Base-by-base conservation (phyloP, 2,888 invertebrate species). In the Dorcus hopei region DNA sequence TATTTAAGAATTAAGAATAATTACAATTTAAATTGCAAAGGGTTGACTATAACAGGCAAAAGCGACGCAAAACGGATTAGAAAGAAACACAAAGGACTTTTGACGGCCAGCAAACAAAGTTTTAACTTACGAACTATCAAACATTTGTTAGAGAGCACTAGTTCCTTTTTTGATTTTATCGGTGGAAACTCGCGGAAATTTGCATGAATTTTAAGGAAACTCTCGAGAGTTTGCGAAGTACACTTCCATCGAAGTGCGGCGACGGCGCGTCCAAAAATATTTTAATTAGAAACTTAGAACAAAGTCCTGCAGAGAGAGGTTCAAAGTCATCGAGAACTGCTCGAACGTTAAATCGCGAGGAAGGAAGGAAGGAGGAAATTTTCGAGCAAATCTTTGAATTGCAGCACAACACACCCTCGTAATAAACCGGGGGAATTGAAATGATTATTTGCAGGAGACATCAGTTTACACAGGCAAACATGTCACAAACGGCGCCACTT, bases 401-500 rank as follows among this genome's bases (percentile, higher is more conserved):
- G 45, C 45, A 45, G 45, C 45, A 45, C 14, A 45, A 45, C 14
- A 23, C 45, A 19, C 45, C 45, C 45, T 45, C 45, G 45, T 23
- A 9, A 45, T 45, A 23, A 11, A 45, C 16, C 45, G 14, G 45
- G 45, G 23, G 45, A 45, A 45, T 45, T 45, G 45, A 45, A 45
- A 45, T 19, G 45, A 45, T 45, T 45, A 45, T 45, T 45, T 45
- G 45, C 23, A 45, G 45, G 45, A 45, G 45, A 45, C 45, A 45
- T 45, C 45, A 45, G 45, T 45, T 45, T 45, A 45, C 45, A 45
- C 45, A 45, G 23, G 23, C 45, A 45, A 45, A 45, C 45, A 45
- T 45, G 45, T 45, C 45, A 45, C 45, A 70, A 70, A 68, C 68
- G 71, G 68, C 68, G 69, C 70, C 71, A 69, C 68, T 70, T 67